phyloP scores from a whole-genome alignment of 2,797 vertebrate genomes.

The Pantherophis alleghaniensis region DNA sequence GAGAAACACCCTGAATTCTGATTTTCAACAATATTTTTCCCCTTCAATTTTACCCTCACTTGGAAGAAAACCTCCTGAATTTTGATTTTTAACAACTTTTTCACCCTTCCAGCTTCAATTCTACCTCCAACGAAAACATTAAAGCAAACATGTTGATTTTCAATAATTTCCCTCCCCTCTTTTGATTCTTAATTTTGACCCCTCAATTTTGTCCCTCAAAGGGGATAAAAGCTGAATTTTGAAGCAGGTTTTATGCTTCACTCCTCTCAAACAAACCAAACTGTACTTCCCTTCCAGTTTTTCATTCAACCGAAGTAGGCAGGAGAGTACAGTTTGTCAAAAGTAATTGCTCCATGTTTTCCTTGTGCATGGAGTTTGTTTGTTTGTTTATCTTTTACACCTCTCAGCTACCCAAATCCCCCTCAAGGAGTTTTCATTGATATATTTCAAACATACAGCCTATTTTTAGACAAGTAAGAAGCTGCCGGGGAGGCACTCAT shows the following conservation, averaged over 20 bases:
- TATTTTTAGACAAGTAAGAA: neutral
- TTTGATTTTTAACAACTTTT: neutral
- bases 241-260: neutral
- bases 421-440: neutral
- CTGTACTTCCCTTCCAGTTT: neutral
- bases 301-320: neutral
- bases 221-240: neutral
- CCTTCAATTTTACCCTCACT: neutral
- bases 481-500: neutral
- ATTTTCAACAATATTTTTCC: neutral
- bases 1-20: no score
- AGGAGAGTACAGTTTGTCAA: neutral
- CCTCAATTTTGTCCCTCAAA: no score
- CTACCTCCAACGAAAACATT: neutral
- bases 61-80: neutral
- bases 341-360: neutral
- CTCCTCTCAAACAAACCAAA: neutral
- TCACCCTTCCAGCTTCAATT: neutral
- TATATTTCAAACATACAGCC: neutral
- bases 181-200: neutral
- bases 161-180: neutral
- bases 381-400: neutral
- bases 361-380: neutral
- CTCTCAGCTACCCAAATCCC: neutral
- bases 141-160: neutral